These are phyloP conservation scores for Garrulus glandarius DNA, from an alignment of 2,797 vertebrate genomes.

Conservation along the genomic window DNA sequence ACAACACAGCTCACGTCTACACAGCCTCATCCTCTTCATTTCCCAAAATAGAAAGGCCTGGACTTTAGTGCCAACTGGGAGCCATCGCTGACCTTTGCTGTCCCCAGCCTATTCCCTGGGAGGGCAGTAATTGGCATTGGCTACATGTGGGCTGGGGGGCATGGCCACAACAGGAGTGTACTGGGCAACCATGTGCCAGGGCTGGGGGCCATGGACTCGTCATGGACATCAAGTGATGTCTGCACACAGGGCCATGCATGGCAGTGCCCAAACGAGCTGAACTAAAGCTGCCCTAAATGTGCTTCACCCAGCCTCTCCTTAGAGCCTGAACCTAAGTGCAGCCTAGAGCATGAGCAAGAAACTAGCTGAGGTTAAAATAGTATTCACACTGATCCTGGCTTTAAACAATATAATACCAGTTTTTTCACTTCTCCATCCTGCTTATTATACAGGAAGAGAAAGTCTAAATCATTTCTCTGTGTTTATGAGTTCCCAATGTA, in stretches of 20 bases:
- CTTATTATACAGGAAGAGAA: conserved; percentile 8
- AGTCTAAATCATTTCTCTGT: conserved; percentile 34
- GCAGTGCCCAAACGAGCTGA: not conserved
- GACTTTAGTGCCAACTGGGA: not conserved
- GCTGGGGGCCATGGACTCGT: not conserved
- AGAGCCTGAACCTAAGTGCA: not conserved
- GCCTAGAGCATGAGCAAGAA: not conserved
- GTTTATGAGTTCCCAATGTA: conserved; percentile 62
- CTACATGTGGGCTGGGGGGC: not conserved
- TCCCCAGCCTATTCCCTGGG: accelerated
- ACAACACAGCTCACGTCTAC: not conserved
- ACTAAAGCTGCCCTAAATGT: not conserved
- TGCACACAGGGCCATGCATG: accelerated
- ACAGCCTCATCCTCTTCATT: not conserved
- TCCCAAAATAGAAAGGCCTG: not conserved
- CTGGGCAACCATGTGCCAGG: accelerated
- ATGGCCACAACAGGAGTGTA: accelerated
- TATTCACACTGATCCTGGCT: not conserved
- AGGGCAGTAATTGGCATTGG: not conserved
- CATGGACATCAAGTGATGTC: no score
- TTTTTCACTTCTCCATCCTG: conserved; percentile 15
- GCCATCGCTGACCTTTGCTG: not conserved
- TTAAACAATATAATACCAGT: not conserved
- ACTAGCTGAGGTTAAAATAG: not conserved
- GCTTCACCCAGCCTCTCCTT: not conserved